Conservation (phyloP, 2,888 invertebrate species). For the Nymphalis c-album region DNA sequence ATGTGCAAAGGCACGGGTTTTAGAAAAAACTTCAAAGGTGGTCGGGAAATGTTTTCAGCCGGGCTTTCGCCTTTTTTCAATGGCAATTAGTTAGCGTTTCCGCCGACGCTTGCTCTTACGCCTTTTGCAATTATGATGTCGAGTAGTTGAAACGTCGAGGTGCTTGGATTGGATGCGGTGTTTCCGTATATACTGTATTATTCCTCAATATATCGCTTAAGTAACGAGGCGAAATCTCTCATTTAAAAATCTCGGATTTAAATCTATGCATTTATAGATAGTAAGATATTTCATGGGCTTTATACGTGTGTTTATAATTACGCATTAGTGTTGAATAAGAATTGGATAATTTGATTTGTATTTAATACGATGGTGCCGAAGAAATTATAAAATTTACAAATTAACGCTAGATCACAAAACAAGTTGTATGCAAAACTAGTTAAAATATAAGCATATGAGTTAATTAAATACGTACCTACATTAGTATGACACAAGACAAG, state of each 20-base stretch:
- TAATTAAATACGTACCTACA: no score
- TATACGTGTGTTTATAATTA: not conserved
- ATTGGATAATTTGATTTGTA: not conserved
- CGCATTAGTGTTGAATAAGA: no score
- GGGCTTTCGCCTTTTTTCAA: slow-evolving; percentile 82
- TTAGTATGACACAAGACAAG: no score
- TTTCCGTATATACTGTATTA: not conserved
- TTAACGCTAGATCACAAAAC: no score
- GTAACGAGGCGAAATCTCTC: no score
- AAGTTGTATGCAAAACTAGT: not conserved
- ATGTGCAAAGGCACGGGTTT: slow-evolving; percentile 62
- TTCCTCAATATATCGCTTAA: no score
- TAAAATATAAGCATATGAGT: not conserved
- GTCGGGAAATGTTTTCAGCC: slow-evolving; percentile 75
- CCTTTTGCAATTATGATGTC: slow-evolving; percentile 73
- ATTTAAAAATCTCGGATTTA: no score
- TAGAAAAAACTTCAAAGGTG: slow-evolving; percentile 75
- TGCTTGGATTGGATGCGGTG: slow-evolving; percentile 43
- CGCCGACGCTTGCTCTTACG: slow-evolving; percentile 66
- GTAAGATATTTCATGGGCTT: not conserved
- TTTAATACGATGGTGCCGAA: no score
- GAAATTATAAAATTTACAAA: no score
- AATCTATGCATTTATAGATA: no score
- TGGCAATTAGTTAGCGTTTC: slow-evolving; percentile 82
- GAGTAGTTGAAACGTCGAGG: slow-evolving; percentile 54